Conservation (phyloP, 2,888 invertebrate species). For the Cerceris rybyensis region DNA sequence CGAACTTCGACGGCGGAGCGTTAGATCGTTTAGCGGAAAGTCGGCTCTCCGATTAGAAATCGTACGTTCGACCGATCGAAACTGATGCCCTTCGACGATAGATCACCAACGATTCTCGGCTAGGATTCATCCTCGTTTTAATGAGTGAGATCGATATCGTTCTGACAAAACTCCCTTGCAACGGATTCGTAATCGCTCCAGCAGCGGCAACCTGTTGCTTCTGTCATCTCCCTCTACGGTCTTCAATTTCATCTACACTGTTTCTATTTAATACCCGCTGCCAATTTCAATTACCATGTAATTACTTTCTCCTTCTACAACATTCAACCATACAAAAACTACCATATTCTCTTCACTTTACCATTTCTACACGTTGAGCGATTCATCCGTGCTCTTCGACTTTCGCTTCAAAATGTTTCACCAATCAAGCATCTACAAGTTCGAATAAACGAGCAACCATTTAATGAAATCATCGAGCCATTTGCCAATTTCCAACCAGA, state of each 20-base stretch:
- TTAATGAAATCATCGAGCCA: too few relatives aligned
- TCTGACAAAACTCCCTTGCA: neutral
- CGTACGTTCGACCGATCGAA: neutral
- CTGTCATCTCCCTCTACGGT: constrained; percentile 14
- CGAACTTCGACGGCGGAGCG: constrained; percentile 29
- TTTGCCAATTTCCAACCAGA: too few relatives aligned
- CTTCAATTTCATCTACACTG: neutral
- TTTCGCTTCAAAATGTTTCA: too few relatives aligned
- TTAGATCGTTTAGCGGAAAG: constrained; percentile 35
- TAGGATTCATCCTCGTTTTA: neutral
- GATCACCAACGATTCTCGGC: neutral
- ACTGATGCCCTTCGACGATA: neutral
- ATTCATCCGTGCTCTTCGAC: too few relatives aligned
- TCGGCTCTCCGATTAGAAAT: constrained; percentile 11
- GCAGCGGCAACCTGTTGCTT: constrained; percentile 54
- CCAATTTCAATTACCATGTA: too few relatives aligned
- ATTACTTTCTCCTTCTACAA: too few relatives aligned
- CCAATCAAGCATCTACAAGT: too few relatives aligned
- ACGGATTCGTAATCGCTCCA: neutral
- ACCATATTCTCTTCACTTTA: too few relatives aligned
- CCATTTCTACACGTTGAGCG: too few relatives aligned
- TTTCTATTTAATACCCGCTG: neutral
- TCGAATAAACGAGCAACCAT: too few relatives aligned
- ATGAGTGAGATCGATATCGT: neutral
- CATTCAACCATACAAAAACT: too few relatives aligned